phyloP scores from a whole-genome alignment of 2,797 vertebrate genomes.

The Poeciliopsis gracilis region DNA sequence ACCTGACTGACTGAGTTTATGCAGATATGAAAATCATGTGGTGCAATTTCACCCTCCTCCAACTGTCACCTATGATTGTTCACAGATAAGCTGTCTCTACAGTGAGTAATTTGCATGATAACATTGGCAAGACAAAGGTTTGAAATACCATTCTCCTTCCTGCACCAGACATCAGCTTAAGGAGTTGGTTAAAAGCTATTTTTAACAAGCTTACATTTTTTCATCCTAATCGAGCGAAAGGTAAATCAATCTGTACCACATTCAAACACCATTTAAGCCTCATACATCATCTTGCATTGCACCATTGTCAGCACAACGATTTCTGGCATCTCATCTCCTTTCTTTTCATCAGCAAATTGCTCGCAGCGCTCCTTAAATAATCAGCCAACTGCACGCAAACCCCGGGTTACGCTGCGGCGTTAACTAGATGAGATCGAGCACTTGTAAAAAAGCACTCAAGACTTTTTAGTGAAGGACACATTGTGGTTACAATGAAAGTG shows the following conservation, averaged over 20 bases:
- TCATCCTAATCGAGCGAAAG: conserved; percentile 29
- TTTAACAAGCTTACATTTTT: conserved; percentile 30
- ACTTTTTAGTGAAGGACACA: conserved; percentile 61
- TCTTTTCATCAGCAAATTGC: conserved; percentile 71
- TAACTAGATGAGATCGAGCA: conserved; percentile 75
- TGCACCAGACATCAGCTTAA: conserved; percentile 34
- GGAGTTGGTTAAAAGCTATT: conserved; percentile 38
- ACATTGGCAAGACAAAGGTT: conserved; percentile 56
- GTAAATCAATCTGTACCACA: conserved; percentile 45
- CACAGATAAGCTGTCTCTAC: conserved; percentile 61
- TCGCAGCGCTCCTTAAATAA: conserved; percentile 67
- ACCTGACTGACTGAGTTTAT: conserved; percentile 56
- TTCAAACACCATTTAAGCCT: conserved; percentile 62
- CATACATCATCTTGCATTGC: conserved; percentile 58
- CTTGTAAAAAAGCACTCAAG: conserved; percentile 48
- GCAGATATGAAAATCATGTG: conserved; percentile 66
- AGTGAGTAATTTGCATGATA: conserved; percentile 69
- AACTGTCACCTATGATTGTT: conserved; percentile 70
- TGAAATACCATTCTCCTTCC: conserved; percentile 43
- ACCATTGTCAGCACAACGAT: conserved; percentile 54
- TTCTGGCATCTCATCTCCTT: conserved; percentile 57
- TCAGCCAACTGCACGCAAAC: conserved; percentile 72
- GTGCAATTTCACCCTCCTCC: conserved; percentile 57
- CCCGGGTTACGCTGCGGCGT: conserved; percentile 40
- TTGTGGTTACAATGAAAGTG: conserved; percentile 73